A percentile compares a stretch with the other conserved stretches of the same genome.
phyloP scores from a whole-genome alignment of 2,888 invertebrate species.

The Therioaphis trifolii region DNA sequence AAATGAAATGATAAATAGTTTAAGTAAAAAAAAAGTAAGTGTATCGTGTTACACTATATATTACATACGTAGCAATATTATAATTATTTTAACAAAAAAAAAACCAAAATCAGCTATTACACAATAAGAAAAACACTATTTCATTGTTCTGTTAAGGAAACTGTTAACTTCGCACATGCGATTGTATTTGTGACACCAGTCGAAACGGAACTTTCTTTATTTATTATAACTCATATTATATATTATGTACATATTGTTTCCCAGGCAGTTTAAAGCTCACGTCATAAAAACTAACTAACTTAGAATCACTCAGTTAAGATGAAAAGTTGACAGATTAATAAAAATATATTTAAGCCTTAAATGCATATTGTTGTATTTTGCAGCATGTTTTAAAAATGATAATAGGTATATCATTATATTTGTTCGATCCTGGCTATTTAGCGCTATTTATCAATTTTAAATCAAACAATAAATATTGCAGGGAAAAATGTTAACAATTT shows the following conservation, averaged over 20 bases:
- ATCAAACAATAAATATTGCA: too few species aligned
- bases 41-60: neutral
- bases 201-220: slow-evolving; percentile 61
- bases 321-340: neutral
- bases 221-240: slow-evolving; percentile 43
- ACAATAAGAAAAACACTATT: slow-evolving; percentile 51
- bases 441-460: too few species aligned
- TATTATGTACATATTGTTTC: slow-evolving; percentile 21
- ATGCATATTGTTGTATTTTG: too few species aligned
- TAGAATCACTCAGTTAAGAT: neutral
- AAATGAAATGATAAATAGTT: neutral
- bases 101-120: slow-evolving; percentile 48
- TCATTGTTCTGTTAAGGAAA: slow-evolving; percentile 57
- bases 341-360: neutral
- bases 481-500: too few species aligned
- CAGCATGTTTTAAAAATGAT: too few species aligned
- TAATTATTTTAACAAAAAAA: slow-evolving; percentile 35
- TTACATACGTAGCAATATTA: slow-evolving; percentile 6
- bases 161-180: slow-evolving; percentile 37
- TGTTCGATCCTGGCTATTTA: too few species aligned
- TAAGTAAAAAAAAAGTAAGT: too few species aligned
- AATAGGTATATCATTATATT: too few species aligned
- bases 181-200: slow-evolving; percentile 61
- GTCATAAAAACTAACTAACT: slow-evolving; percentile 9
- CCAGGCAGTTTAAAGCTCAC: slow-evolving; percentile 29